Conservation (phyloP, 2,113 vertebrate genomes). For the Corythornis madagascariensis region DNA sequence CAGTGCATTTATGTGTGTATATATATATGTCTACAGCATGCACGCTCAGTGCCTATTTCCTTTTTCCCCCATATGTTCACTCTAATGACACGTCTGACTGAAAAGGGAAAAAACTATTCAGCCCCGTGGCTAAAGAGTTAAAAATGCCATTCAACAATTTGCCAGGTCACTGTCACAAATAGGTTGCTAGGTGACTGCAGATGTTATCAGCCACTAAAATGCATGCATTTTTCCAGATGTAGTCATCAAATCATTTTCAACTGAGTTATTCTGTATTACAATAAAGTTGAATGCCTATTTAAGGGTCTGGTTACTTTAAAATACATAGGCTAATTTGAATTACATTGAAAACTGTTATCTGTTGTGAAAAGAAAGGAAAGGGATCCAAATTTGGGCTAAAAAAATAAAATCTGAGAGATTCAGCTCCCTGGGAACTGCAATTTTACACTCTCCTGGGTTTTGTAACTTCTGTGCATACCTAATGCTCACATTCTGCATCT, state of each 20-base stretch:
- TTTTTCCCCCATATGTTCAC: not conserved
- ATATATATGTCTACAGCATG: too few relatives aligned
- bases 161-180: constrained; percentile 46
- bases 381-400: not conserved
- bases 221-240: constrained; percentile 44
- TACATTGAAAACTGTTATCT: not conserved
- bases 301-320: not conserved
- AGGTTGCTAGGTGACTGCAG: constrained; percentile 60
- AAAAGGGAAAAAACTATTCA: not conserved
- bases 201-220: constrained; percentile 51
- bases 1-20: not conserved
- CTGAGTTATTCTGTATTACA: not conserved
- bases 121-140: constrained; percentile 7
- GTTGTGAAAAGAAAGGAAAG: not conserved
- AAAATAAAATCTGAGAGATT: not conserved
- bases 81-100: not conserved
- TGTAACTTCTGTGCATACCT: constrained; percentile 32
- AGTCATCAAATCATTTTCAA: constrained; percentile 30
- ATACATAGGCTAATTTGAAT: not conserved
- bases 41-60: not conserved
- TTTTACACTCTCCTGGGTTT: constrained; percentile 8
- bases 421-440: not conserved
- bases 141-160: constrained; percentile 31
- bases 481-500: constrained; percentile 41
- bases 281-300: not conserved